Evolutionary conservation across 2,113 vertebrate genomes (phyloP), one percentile per base, ranked within the genome.

Genomic region (Megalops atlanticus): DNA sequence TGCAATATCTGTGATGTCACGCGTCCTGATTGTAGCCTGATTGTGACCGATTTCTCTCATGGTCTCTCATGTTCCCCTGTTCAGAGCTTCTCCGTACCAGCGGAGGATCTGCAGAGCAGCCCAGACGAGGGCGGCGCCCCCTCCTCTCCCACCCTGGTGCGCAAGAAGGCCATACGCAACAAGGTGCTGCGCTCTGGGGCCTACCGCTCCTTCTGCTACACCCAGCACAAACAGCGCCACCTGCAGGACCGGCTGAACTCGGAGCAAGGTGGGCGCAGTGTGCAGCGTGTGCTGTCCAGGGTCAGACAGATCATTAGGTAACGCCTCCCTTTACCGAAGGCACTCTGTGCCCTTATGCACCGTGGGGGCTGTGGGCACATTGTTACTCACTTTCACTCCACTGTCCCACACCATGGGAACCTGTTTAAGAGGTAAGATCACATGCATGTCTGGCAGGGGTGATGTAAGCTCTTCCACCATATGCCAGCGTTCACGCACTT

Each of bases 111-210:
- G 33, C 80, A 18, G 3, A 87, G 79, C 88, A 85, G 84, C 84
- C 89, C 89, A 64, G 93, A 94, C 0, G 96, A 96, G 5, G 94
- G 94, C 38, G 94, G 91, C 6, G 91, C 93, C 49, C 58, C 58
- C n/a, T 96, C 95, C 81, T 97, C 96, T 0, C 96, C 97, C 0
- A 95, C 97, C 0, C 89, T 99, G 88, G 94, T 96, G 82, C 96
- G 97, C 49, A 98, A 98, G 90, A 96, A 96, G 83, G 98, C 94
- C 45, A 99, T 99, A 6, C 96, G 96, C 80, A 96, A 92, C 87
- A 99, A 99, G 86, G 95, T 88, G 15, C 92, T 99, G 84, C 93
- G 95, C 82, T 98, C 97, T 0, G 98, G 97, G 16, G 98, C 98
- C 0, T 99, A 98, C 84, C 95, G 97, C 7, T 96, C 95, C 85